Evolutionary conservation across 2,113 vertebrate genomes (phyloP).

Genomic region (Bungarus multicinctus): DNA sequence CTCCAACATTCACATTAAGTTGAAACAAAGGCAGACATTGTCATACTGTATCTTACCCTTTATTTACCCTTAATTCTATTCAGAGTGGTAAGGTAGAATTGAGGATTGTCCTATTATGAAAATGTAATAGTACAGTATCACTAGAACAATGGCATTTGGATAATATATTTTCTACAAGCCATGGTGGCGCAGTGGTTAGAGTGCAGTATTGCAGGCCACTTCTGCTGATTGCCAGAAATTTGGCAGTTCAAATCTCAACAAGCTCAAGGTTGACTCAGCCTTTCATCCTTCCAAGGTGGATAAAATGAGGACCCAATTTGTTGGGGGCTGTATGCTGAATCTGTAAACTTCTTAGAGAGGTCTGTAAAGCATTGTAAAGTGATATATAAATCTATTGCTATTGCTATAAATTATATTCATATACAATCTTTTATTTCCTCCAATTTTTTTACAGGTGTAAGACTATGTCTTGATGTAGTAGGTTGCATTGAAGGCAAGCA

Average conservation of each 20-base stretch:
- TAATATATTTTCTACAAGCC: neutral
- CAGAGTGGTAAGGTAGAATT: neutral
- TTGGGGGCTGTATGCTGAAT: no score
- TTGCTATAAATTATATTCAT: neutral
- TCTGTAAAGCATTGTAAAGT: no score
- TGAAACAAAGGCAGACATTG: neutral
- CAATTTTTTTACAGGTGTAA: conserved; percentile 74
- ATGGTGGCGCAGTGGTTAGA: no score
- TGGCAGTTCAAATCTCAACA: no score
- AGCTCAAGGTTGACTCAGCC: no score
- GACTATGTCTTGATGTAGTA: conserved; percentile 83
- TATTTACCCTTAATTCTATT: neutral
- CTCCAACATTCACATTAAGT: neutral
- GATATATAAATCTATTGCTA: no score
- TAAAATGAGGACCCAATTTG: no score
- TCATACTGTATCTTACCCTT: neutral
- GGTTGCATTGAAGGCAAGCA: conserved; percentile 85
- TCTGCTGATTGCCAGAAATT: no score
- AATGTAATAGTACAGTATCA: neutral
- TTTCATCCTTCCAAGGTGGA: no score
- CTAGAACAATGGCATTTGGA: neutral
- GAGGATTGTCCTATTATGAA: neutral
- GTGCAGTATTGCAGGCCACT: no score
- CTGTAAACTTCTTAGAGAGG: no score
- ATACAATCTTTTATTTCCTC: neutral